Conservation (phyloP, 2,888 invertebrate genomes). For the Plebejus anna region DNA sequence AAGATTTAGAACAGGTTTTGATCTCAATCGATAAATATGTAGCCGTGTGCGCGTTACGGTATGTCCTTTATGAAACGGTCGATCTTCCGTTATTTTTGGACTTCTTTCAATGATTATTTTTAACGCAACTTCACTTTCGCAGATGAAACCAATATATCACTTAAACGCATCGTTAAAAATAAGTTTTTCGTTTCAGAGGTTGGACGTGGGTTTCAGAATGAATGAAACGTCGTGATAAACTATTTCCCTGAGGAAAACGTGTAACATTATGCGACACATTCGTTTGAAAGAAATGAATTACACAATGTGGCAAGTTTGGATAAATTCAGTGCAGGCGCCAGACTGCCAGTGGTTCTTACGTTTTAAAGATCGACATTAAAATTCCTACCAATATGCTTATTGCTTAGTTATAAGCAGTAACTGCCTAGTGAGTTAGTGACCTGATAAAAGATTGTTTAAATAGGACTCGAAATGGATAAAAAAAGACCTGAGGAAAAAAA, state of each 20-base stretch:
- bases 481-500: not conserved
- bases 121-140: constrained; percentile 9
- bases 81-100: not conserved
- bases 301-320: not conserved
- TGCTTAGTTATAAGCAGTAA: too few relatives aligned
- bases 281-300: not conserved
- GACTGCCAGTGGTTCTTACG: too few relatives aligned
- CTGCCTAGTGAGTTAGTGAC: too few relatives aligned
- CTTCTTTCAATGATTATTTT: constrained; percentile 10
- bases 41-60: not conserved
- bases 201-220: not conserved
- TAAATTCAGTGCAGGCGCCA: too few relatives aligned
- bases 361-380: too few relatives aligned
- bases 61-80: not conserved
- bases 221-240: not conserved
- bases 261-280: not conserved
- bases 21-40: not conserved
- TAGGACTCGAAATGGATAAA: not conserved
- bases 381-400: too few relatives aligned
- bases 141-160: constrained; percentile 8
- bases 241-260: not conserved
- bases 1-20: not conserved
- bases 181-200: not conserved
- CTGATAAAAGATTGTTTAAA: not conserved
- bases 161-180: not conserved